Evolutionary conservation across 2,797 vertebrate species (phyloP), one percentile per base, ranked within the genome.

Genomic region (Acanthis flammea): DNA sequence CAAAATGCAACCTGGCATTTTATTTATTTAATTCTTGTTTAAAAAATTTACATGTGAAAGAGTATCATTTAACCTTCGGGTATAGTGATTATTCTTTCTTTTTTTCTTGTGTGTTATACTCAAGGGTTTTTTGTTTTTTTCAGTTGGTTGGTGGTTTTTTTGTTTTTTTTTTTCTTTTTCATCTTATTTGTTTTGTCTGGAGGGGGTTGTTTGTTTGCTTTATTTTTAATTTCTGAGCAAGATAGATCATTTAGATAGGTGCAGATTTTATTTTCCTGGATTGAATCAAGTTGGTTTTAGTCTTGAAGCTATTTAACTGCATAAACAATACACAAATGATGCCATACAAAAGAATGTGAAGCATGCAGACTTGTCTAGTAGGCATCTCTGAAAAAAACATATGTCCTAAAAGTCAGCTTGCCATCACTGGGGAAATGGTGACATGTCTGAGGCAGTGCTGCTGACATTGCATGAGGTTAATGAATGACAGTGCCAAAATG

Each of bases 401-500:
- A 68, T 65, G 47, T 92, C 94, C 92, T 88, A 71, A 93, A 93
- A 96, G 90, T 89, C 92, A 89, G 51, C 54, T 95, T 92, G 44
- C 96, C 90, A 89, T 95, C 92, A 58, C 91, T 70, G 83, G 82
- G 94, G 95, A 92, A 94, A 97, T 57, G 79, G 92, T 96, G 96
- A 96, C 95, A 97, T 67, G 82, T 96, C 82, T 96, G 94, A 94
- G 88, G 94, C 96, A 95, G 80, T 94, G 91, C 97, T 91, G 96
- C 95, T 96, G 96, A 97, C 96, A 97, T 84, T 89, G 97, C 94
- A 94, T 39, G 95, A 91, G 76, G 91, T 96, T 96, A 97, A 98
- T 98, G 95, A 98, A 97, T 97, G 97, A 96, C 96, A 94, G 96
- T 97, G 97, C 96, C 95, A 97, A 97, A 97, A 97, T 97, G 96